Base-by-base conservation (phyloP, 2,888 invertebrate genomes). In the Cacoxenus indagator region DNA sequence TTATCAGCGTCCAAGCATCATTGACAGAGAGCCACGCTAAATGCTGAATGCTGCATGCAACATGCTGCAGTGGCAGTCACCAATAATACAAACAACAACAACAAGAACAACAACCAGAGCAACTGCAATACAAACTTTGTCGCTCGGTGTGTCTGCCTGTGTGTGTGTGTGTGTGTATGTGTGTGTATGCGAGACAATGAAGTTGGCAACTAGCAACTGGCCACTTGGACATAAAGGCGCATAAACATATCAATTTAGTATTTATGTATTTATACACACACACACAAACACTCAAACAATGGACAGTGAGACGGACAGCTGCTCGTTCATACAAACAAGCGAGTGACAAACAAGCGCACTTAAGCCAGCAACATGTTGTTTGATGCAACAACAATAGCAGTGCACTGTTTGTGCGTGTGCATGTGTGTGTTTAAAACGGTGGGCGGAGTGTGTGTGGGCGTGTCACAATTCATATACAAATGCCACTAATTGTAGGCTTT, bases 231-330 rank as follows among this genome's bases (percentile, higher is more conserved):
- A 76, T 73, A 76, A 73, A 70, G 73, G 65, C 74, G 69, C 83
- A 83, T 81, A 81, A 83, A 80, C 80, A 80, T 80, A 80, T 80
- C 80, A 83, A 80, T 80, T 80, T 83, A 78, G 83, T 83, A 73
- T 74, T 78, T 76, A 78, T 78, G 78, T 51, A 59, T 48, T 62
- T 68, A 59, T 71, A 51, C 9, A n/a, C 45, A n/a, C n/a, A n/a
- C n/a, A 43, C 45, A 43, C 11, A 43, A n/a, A 43, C 14, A 43
- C 45, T n/a, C 14, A 43, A n/a, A 4, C 14, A 43, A 14, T 9
- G 45, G 22, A 51, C 22, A 22, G 51, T 9, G 9, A 0, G 22
- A 48, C 19, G 48, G 48, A 48, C 19, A 19, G 22, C n/a, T n/a
- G 27, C 2, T 59, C 31, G 43, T 8, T 46, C 31, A 24, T 9